A percentile compares a stretch with the other conserved stretches of the same genome.
These are phyloP conservation scores for Anthoscopus minutus DNA, from an alignment of 2,113 vertebrate genomes.

Conservation along the genomic window DNA sequence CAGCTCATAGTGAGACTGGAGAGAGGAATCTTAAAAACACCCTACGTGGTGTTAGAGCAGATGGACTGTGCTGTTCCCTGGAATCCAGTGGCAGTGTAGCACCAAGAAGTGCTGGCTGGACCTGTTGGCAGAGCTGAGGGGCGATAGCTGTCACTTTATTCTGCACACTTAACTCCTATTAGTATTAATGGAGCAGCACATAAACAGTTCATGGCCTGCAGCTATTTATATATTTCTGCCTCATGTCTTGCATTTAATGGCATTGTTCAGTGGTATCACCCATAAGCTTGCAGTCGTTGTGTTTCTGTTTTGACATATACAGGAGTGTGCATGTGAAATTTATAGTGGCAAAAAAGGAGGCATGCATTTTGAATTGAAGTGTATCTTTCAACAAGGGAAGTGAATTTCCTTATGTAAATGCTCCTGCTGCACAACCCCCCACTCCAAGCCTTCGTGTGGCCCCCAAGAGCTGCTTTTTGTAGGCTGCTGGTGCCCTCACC, in stretches of 20 bases:
- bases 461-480: slow-evolving; percentile 40
- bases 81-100: background rate
- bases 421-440: background rate
- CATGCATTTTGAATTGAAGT: background rate
- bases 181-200: slow-evolving; percentile 28
- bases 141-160: slow-evolving; percentile 32
- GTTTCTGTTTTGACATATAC: background rate
- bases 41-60: background rate
- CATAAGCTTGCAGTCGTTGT: background rate
- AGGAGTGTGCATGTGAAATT: background rate
- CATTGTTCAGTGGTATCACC: slow-evolving; percentile 6
- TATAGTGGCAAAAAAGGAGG: background rate
- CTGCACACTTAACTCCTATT: slow-evolving; percentile 60
- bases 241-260: background rate
- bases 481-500: slow-evolving; percentile 50
- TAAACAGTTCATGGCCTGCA: slow-evolving; percentile 39
- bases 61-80: background rate
- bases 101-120: background rate
- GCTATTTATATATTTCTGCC: slow-evolving; percentile 36
- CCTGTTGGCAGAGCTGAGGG: slow-evolving; percentile 28
- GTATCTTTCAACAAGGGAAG: background rate
- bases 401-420: background rate
- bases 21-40: background rate
- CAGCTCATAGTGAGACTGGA: background rate
- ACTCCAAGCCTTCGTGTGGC: background rate